Base-by-base conservation (phyloP, 2,797 vertebrate genomes). In the Poecile montanus region DNA sequence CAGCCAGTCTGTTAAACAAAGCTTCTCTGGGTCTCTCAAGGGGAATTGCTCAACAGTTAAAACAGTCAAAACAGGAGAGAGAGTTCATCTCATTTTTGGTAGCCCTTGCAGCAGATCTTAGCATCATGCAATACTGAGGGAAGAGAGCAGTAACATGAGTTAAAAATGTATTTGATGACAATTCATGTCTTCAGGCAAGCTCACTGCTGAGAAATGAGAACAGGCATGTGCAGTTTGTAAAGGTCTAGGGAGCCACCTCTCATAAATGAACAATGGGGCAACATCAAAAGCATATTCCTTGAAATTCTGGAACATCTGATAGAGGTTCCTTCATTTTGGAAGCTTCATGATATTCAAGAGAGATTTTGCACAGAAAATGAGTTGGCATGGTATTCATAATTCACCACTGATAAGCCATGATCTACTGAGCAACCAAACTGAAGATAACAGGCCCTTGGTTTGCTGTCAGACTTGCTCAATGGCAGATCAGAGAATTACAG, bases 271-370 rank as follows among this genome's bases (percentile, higher is more conserved):
- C 57, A 70, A 90, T 54, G 30, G 51, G 22, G 15, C 27, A 81
- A 71, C 63, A 85, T 58, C 82, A 82, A 75, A 93, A 93, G 34
- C 22, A 78, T 42, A 36, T 86, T 58, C 36, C 51, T 92, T 4
- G 1, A 85, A 89, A 93, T 86, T 75, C 40, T n/a, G 32, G 48
- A 91, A 54, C 56, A 89, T 29, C 44, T 75, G 72, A 40, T 42
- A 44, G 32, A 75, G 7, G 25, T 75, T 83, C 34, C 47, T 81
- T 27, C 13, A 70, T 89, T 85, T 83, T 51, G 27, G 34, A 84
- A 13, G 50, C 61, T 91, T 57, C 51, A 9, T 27, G 5, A 51
- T 58, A 56, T 75, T 60, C 3, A 2, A 34, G 47, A 77, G 44
- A 77, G 30, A 48, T 75, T 88, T 71, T 85, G 27, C 61, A 61